phyloP scores from a whole-genome alignment of 2,797 vertebrate species.

The Phrynocephalus forsythii region DNA sequence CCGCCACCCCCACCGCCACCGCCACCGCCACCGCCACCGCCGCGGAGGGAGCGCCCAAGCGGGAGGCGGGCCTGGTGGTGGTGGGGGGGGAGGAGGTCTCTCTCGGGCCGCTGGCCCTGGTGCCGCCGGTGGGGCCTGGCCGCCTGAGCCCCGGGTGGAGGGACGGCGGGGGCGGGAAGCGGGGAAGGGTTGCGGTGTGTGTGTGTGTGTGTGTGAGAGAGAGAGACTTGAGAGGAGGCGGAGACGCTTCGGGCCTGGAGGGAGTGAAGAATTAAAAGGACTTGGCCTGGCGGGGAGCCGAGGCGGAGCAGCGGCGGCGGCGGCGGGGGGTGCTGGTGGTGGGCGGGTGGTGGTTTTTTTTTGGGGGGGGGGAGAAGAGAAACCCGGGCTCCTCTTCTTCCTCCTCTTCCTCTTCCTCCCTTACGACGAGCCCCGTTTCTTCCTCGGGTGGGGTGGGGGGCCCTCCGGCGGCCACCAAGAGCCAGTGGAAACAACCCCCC shows the following conservation, averaged over 20 bases:
- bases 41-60: not conserved
- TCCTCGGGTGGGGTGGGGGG: not conserved
- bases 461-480: slow-evolving; percentile 26
- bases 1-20: too few relatives aligned
- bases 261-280: slow-evolving; percentile 11
- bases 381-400: not conserved
- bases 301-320: not conserved
- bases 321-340: too few relatives aligned
- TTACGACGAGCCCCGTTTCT: not conserved
- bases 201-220: too few relatives aligned
- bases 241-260: slow-evolving; percentile 16
- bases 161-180: slow-evolving; percentile 5
- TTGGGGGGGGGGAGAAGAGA: not conserved
- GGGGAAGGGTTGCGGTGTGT: not conserved
- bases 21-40: too few relatives aligned
- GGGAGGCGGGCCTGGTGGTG: not conserved
- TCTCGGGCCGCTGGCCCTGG: too few relatives aligned
- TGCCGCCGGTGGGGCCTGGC: not conserved
- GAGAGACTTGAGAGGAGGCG: not conserved
- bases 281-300: slow-evolving; percentile 17
- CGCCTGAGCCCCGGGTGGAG: not conserved
- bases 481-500: not conserved
- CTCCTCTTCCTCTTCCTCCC: slow-evolving; percentile 10
- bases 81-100: not conserved
- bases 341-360: too few relatives aligned